These are phyloP conservation scores for Neuroscelio doddi DNA, from an alignment of 2,888 invertebrate species.

Conservation along the genomic window DNA sequence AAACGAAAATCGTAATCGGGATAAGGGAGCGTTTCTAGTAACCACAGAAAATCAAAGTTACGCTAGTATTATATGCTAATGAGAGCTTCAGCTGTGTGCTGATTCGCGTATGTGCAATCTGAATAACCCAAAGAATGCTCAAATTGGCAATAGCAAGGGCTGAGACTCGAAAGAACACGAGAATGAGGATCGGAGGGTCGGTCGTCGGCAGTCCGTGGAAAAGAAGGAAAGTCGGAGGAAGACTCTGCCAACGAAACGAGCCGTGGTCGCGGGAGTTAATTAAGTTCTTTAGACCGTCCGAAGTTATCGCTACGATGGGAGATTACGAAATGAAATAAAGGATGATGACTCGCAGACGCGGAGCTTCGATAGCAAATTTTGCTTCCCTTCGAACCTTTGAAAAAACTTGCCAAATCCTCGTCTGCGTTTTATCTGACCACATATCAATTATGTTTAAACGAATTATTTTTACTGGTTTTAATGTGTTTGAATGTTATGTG, in stretches of 20 bases:
- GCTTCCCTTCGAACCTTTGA: conserved; percentile 20
- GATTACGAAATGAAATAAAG: conserved; percentile 46
- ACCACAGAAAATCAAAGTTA: conserved; percentile 65
- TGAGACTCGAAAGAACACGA: conserved; percentile 20
- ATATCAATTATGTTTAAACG: no score
- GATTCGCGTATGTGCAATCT: conserved; percentile 27
- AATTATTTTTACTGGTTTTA: background rate
- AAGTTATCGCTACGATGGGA: conserved; percentile 46
- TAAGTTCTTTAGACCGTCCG: conserved; percentile 45
- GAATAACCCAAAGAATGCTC: conserved; percentile 10
- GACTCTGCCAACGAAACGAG: conserved; percentile 35
- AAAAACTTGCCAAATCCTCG: conserved; percentile 26
- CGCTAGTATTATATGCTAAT: conserved; percentile 65
- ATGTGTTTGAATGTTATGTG: no score
- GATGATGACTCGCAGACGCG: conserved; percentile 41
- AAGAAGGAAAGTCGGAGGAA: conserved; percentile 31
- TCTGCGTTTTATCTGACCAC: conserved; percentile 33
- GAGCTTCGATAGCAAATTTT: conserved; percentile 22
- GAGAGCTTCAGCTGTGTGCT: conserved; percentile 47
- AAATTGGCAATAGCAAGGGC: conserved; percentile 11
- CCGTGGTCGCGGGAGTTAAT: conserved; percentile 47
- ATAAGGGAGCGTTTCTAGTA: conserved; percentile 50
- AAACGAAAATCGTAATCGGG: conserved; percentile 62
- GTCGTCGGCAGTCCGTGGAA: conserved; percentile 5
- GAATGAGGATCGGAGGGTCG: conserved; percentile 30